Conservation (phyloP, 2,113 vertebrate species). For the Centropristis striata region DNA sequence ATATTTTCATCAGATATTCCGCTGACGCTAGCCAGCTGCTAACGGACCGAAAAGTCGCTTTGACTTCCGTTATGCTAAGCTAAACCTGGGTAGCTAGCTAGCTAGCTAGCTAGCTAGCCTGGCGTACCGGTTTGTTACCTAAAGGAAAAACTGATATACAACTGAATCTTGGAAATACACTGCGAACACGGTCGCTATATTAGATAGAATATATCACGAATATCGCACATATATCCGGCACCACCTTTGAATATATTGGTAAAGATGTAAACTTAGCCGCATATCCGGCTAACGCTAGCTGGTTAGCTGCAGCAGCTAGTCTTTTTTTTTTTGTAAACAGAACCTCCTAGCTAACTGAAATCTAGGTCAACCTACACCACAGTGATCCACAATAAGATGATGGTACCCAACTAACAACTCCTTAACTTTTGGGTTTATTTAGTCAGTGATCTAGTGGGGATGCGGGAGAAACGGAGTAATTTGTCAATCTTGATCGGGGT, state of each 20-base stretch:
- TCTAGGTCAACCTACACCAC: neutral
- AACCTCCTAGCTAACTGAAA: conserved; percentile 17
- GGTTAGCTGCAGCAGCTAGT: conserved; percentile 38
- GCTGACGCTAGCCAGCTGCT: conserved; percentile 55
- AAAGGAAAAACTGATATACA: neutral
- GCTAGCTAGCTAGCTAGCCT: conserved; percentile 31
- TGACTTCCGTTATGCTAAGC: conserved; percentile 78
- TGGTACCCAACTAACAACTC: fast-evolving
- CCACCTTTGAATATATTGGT: fast-evolving
- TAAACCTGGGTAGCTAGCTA: conserved; percentile 27
- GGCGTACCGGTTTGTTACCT: conserved; percentile 37
- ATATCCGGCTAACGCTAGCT: conserved; percentile 44
- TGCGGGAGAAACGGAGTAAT: neutral
- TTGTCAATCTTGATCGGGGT: conserved; percentile 17
- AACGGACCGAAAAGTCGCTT: conserved; percentile 48
- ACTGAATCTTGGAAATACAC: fast-evolving
- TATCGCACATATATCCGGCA: no score
- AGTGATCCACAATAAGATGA: neutral
- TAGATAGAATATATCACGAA: neutral
- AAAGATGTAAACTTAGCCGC: conserved; percentile 11
- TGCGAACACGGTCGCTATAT: fast-evolving
- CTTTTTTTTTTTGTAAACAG: conserved; percentile 69
- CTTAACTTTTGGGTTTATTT: fast-evolving
- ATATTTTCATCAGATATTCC: conserved; percentile 40
- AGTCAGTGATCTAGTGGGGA: neutral